Conservation (phyloP, 2,888 invertebrate species). For the Agrochola litura region DNA sequence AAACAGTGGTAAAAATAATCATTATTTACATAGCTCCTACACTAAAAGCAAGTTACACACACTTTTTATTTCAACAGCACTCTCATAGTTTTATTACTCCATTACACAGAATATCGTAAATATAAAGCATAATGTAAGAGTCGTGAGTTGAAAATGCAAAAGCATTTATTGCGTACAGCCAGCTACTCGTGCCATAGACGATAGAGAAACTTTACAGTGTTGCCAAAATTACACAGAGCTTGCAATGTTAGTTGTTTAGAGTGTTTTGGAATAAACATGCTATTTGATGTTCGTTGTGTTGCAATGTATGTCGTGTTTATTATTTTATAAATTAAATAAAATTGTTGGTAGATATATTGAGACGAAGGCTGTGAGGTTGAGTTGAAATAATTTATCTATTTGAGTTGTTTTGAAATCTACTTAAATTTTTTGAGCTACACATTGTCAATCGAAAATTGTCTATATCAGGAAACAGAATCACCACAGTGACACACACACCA, state of each 20-base stretch:
- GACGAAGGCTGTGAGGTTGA: background rate
- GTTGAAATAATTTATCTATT: background rate
- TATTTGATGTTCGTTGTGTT: conserved; percentile 28
- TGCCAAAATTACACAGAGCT: conserved; percentile 55
- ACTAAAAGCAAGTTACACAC: conserved; percentile 3
- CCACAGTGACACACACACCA: too few species aligned
- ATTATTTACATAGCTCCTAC: background rate
- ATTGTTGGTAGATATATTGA: background rate
- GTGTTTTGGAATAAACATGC: conserved; percentile 48
- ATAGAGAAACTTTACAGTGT: conserved; percentile 56
- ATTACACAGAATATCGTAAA: conserved; percentile 32
- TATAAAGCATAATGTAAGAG: conserved; percentile 32
- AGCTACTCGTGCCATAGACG: conserved; percentile 44
- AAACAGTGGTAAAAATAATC: background rate
- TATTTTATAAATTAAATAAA: conserved; percentile 5
- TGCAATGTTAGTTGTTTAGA: conserved; percentile 55
- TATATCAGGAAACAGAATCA: background rate
- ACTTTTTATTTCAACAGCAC: conserved; percentile 7
- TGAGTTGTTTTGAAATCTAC: background rate
- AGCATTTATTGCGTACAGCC: conserved; percentile 49
- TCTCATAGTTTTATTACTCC: conserved; percentile 17
- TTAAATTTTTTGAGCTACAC: background rate
- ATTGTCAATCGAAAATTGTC: too few species aligned
- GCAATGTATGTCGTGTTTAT: conserved; percentile 18
- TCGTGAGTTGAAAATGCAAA: conserved; percentile 49